Percentiles rank a stretch among this genome's conserved stretches.
Conservation (phyloP, 2,113 vertebrate species). For the Mionectes macconnelli region DNA sequence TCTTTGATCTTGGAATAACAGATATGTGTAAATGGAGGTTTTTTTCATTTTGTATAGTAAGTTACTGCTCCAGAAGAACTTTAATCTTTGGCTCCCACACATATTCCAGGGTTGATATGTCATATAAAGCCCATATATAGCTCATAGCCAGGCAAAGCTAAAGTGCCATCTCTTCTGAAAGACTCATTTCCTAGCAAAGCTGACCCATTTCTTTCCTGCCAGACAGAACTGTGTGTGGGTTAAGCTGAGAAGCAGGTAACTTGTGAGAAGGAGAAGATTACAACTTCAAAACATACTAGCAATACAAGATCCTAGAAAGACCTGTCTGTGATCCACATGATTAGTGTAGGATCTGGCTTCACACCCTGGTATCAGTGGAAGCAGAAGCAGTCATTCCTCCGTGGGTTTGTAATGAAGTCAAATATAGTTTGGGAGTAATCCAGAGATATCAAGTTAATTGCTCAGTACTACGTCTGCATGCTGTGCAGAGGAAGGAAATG, state of each 20-base stretch:
- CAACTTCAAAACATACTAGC: background rate
- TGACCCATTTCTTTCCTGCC: background rate
- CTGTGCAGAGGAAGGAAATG: background rate
- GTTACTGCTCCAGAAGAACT: background rate
- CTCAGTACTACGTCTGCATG: background rate
- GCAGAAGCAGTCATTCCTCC: background rate
- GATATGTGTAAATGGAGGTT: background rate
- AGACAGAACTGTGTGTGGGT: background rate
- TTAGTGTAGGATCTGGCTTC: background rate
- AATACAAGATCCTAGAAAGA: background rate
- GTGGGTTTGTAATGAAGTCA: background rate
- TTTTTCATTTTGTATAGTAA: background rate
- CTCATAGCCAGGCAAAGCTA: background rate
- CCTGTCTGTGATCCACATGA: background rate
- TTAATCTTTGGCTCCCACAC: background rate
- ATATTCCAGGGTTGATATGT: rapidly evolving
- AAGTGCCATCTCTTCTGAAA: background rate
- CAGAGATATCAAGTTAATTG: slow-evolving; percentile 12
- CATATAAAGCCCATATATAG: background rate
- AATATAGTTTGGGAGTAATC: background rate
- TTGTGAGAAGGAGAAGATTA: background rate
- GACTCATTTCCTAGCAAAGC: background rate
- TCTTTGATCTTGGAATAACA: background rate
- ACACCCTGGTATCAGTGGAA: background rate
- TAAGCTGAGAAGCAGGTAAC: background rate